These are phyloP conservation scores for Luperina nickerlii DNA, from an alignment of 2,888 invertebrate species.

Conservation along the genomic window DNA sequence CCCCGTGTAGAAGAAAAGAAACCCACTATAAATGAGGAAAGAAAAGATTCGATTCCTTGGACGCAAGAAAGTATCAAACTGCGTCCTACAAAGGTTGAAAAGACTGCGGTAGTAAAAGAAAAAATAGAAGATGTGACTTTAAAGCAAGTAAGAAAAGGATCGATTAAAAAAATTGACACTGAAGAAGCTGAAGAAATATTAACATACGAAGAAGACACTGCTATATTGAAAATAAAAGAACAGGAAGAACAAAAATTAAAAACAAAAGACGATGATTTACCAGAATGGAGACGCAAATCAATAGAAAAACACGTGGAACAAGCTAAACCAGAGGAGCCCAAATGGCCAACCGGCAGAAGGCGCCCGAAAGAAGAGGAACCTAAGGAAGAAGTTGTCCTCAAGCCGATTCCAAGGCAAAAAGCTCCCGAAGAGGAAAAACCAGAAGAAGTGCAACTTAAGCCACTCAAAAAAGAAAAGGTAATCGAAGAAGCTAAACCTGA, in stretches of 20 bases:
- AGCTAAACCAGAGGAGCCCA: conserved; percentile 69
- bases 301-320: conserved; percentile 80
- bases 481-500: conserved; percentile 19
- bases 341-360: conserved; percentile 24
- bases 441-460: conserved; percentile 24
- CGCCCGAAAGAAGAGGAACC: no score
- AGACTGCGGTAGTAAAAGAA: conserved; percentile 88
- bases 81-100: conserved; percentile 91
- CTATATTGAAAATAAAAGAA: conserved; percentile 85
- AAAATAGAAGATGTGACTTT: conserved; percentile 86
- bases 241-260: conserved; percentile 79
- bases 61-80: conserved; percentile 92
- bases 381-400: not conserved
- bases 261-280: conserved; percentile 72
- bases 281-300: conserved; percentile 41
- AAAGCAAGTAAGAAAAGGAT: conserved; percentile 81
- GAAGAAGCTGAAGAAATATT: conserved; percentile 89
- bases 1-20: conserved; percentile 65
- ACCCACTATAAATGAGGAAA: conserved; percentile 67
- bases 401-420: conserved; percentile 17
- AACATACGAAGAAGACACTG: conserved; percentile 90
- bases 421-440: conserved; percentile 15
- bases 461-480: conserved; percentile 18
- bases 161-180: conserved; percentile 80
- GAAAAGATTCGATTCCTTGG: conserved; percentile 86